Evolutionary conservation across 1,140 invertebrate genomes (phyloP).

Genomic region (Proctacanthus coquilletti): DNA sequence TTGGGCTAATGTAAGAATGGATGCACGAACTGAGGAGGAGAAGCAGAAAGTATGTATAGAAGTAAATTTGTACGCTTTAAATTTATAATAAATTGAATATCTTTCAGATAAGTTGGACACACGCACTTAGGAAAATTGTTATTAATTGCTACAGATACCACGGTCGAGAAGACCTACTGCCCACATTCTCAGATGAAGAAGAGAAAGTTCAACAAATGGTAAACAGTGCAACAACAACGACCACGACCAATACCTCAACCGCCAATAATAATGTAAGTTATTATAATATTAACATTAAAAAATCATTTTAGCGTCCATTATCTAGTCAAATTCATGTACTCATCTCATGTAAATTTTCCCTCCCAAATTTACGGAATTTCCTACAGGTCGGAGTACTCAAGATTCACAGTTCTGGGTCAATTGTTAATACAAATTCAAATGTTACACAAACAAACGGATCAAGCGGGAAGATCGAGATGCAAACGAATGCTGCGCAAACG

Average conservation of each 20-base stretch:
- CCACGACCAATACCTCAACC: constrained; percentile 24
- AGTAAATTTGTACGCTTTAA: too few relatives aligned
- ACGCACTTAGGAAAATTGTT: constrained; percentile 91
- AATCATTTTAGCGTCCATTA: too few relatives aligned
- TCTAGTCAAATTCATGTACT: too few relatives aligned
- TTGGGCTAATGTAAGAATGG: constrained; percentile 96
- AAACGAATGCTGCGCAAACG: constrained; percentile 32
- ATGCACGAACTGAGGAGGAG: constrained; percentile 87
- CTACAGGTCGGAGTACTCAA: constrained; percentile 51
- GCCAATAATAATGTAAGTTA: constrained; percentile 24
- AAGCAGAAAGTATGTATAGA: constrained; percentile 76
- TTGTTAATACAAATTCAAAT: constrained; percentile 23
- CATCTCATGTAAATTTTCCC: too few relatives aligned
- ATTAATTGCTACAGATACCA: constrained; percentile 98
- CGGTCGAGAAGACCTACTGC: constrained; percentile 86
- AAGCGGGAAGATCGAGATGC: too few relatives aligned
- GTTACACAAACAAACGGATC: too few relatives aligned
- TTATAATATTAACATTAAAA: constrained; percentile 8
- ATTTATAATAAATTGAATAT: too few relatives aligned
- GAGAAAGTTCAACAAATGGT: constrained; percentile 46
- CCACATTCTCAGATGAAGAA: constrained; percentile 85
- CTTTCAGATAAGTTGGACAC: constrained; percentile 90
- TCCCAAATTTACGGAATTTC: constrained; percentile 27
- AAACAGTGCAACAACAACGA: constrained; percentile 22
- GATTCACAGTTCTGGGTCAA: constrained; percentile 29